Base-by-base conservation (phyloP, 2,888 invertebrate species). In the Chymomyza caudatula region DNA sequence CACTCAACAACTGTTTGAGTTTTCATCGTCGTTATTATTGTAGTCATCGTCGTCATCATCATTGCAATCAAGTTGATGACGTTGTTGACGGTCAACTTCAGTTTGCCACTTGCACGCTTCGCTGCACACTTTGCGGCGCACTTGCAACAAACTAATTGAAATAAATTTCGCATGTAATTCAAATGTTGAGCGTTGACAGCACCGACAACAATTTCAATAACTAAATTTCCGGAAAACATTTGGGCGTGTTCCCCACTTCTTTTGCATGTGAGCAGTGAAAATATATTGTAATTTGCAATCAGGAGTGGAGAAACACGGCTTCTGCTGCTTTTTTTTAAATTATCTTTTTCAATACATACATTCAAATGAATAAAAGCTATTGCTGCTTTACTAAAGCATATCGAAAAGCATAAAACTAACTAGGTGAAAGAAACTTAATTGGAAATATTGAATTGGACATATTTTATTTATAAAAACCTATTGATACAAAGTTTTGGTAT, bases 151-250 rank as follows among this genome's bases (percentile, higher is more conserved):
- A 37, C 29, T 37, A 37, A 37, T 37, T 37, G 29, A 37, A 37
- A 80, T 84, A 78, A 84, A 86, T 86, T 84, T 69, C 71, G 76
- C 80, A 71, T 84, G 70, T 81, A 76, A 72, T 84, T 69, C 81
- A 69, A 78, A 75, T 67, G 73, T 69, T 75, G 71, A 84, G 62
- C 73, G 70, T 76, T 69, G 71, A 75, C 86, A 73, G 67, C 47
- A 59, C 63, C 29, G 67, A 67, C 78, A 75, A 80, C 86, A 85
- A 81, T 71, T 85, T 76, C 67, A 54, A 83, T 37, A 86, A 81
- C 85, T 86, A 68, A 81, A 86, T 81, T 81, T 85, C 29, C 29
- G 86, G 73, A 76, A 78, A 71, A 25, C 6, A 19, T 51, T 22
- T 51, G 8, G 15, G 29, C 29, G 29, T 37, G 29, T 37, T 37